Percentiles rank a stretch among this genome's conserved stretches.
Conservation (phyloP, 2,113 vertebrate species). For the Mirza zaza region DNA sequence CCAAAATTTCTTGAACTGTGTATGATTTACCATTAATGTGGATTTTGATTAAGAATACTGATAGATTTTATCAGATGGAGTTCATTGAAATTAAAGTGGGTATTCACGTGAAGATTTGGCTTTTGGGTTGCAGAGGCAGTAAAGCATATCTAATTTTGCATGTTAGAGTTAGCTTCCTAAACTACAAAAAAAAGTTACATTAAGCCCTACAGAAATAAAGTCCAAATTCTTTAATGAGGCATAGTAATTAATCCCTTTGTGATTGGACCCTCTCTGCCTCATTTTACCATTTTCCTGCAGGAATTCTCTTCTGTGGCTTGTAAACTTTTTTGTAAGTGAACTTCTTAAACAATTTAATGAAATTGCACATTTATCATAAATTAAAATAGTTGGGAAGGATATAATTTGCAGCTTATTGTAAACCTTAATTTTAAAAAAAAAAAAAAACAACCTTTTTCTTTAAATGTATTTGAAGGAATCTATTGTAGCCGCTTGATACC, state of each 20-base stretch:
- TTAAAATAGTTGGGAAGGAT: not conserved
- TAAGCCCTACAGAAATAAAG: not conserved
- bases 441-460: not conserved
- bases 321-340: constrained; percentile 9
- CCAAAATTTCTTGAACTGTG: not conserved
- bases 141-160: not conserved
- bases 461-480: not conserved
- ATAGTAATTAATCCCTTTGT: not conserved
- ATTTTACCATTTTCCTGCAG: not conserved
- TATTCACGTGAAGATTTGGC: not conserved
- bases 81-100: constrained; percentile 11
- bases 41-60: constrained; percentile 13
- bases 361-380: not conserved
- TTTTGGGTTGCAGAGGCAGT: not conserved
- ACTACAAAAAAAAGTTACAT: not conserved
- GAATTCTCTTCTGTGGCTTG: not conserved
- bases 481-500: not conserved
- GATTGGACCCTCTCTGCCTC: not conserved
- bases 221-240: not conserved
- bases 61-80: not conserved
- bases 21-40: not conserved
- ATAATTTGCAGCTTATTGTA: not conserved
- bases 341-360: not conserved
- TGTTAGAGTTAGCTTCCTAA: not conserved
- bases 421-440: not conserved